Conservation (phyloP, 2,888 invertebrate species). For the Drosophila atripex region DNA sequence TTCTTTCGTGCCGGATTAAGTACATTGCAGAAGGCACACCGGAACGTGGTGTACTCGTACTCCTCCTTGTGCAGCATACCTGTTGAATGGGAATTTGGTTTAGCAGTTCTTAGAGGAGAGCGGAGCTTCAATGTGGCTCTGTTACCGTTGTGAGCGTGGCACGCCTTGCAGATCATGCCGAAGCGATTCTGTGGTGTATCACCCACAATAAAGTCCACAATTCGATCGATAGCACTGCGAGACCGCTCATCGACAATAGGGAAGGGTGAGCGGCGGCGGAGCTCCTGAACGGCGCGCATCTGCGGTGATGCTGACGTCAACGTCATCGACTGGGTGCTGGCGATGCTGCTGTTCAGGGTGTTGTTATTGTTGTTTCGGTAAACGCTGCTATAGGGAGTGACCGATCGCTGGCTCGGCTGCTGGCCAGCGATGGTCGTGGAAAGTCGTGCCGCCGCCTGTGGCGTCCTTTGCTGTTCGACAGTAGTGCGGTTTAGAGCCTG, state of each 20-base stretch:
- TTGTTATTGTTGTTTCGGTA: constrained; percentile 57
- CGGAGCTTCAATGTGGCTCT: not conserved
- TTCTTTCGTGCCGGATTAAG: constrained; percentile 95
- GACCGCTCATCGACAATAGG: constrained; percentile 85
- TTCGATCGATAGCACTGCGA: constrained; percentile 92
- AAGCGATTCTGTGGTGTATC: constrained; percentile 97
- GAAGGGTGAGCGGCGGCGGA: constrained; percentile 82
- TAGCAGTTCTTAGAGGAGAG: not conserved
- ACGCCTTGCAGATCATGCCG: constrained; percentile 96
- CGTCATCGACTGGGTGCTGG: constrained; percentile 28
- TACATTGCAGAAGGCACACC: constrained; percentile 95
- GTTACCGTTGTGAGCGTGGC: constrained; percentile 95
- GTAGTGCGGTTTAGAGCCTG: constrained; percentile 35
- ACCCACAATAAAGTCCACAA: constrained; percentile 97
- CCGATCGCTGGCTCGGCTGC: constrained; percentile 22
- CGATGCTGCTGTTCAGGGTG: constrained; percentile 46
- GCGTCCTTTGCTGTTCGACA: constrained; percentile 9
- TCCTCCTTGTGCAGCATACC: constrained; percentile 90
- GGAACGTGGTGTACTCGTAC: constrained; percentile 91
- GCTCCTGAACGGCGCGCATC: constrained; percentile 54
- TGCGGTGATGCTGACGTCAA: constrained; percentile 48
- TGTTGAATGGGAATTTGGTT: constrained; percentile 64
- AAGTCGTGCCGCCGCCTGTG: constrained; percentile 17
- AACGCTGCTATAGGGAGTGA: constrained; percentile 56
- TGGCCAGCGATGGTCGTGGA: constrained; percentile 5